Base-by-base conservation (phyloP, 2,113 vertebrate species). In the Arothron firmamentum region DNA sequence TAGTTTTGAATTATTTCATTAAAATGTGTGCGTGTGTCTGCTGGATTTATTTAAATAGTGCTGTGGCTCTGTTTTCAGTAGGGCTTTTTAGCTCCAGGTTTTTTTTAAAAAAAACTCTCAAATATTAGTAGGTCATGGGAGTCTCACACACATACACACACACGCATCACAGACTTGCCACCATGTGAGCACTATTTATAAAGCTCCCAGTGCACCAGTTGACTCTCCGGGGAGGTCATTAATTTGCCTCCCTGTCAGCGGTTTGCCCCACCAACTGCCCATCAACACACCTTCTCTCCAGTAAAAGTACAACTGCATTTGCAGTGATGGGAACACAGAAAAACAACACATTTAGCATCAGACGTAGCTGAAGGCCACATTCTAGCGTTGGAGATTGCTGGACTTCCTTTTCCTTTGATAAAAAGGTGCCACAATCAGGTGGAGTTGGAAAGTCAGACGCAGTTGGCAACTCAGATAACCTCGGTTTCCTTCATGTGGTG, bases 181-280 rank as follows among this genome's bases (percentile, higher is more conserved):
- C 25, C 21, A 68, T 38, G 34, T 38, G 34, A 38, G 34, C 69
- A 79, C 85, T 88, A 83, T 86, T 88, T 85, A 75, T 87, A 83
- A 77, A 67, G 49, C 66, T 86, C 82, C 84, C 80, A 34, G 59
- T 69, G 72, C 75, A 74, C 76, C 70, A 59, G 59, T 50, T 16
- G 52, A 52, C 59, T 75, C 86, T 75, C 80, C 49, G 54, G 87
- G 81, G 82, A 80, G 77, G 82, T 85, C 78, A 88, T 88, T 88
- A 81, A 86, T 88, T 86, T 80, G 74, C 74, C 70, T 81, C 75
- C 77, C 75, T 70, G 82, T 81, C 84, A 85, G 82, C 81, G 58
- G 64, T 70, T 56, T 81, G 84, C 69, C 72, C 77, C 79, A 85
- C 76, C 83, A 85, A 84, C 84, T 84, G 65, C 74, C 75, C 70